Evolutionary conservation across 2,888 invertebrate species (phyloP), one percentile per base, ranked within the genome.

Genomic region (Leptinotarsa juncta): DNA sequence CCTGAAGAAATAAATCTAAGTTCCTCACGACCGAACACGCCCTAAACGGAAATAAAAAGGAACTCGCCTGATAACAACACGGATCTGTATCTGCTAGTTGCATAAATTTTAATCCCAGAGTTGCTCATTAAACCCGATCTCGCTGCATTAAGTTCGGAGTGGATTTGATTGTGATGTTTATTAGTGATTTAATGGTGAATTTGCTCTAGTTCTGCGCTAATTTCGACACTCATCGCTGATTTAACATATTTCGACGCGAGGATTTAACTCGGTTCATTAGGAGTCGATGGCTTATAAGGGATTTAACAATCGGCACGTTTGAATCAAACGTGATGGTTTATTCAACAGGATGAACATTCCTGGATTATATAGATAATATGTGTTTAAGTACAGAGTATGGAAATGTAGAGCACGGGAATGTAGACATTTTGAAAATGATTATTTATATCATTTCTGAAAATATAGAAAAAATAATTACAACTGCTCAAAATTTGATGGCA

Each of bases 1-100:
- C 84, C 84, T 84, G 83, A 82, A 83, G 81, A 83, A 84, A 83
- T 84, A 83, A 84, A 84, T 84, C 82, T 79, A 77, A 78, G 79
- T 82, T 81, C 74, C 79, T 79, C 77, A 77, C 79, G 80, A 77
- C 57, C 62, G 32, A 80, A 74, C 80, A 80, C 81, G 78, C 81
- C 81, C 75, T 69, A 77, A 79, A 80, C 78, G 80, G 80, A 76
- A 77, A 81, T 76, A 81, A 80, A 81, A 80, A 80, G 79, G 79
- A 78, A 72, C 72, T 71, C 73, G 75, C 72, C 73, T 76, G 76
- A 76, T 76, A 77, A 72, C 72, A 67, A 67, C 67, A 51, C 67
- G 65, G 67, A 48, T 65, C 70, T 72, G 73, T 65, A 77, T 68
- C 72, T 80, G 75, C 60, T 77, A 65, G 78, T 70, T 81, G 78